Evolutionary conservation across 2,888 invertebrate genomes (phyloP).

Genomic region (Tipula unca): DNA sequence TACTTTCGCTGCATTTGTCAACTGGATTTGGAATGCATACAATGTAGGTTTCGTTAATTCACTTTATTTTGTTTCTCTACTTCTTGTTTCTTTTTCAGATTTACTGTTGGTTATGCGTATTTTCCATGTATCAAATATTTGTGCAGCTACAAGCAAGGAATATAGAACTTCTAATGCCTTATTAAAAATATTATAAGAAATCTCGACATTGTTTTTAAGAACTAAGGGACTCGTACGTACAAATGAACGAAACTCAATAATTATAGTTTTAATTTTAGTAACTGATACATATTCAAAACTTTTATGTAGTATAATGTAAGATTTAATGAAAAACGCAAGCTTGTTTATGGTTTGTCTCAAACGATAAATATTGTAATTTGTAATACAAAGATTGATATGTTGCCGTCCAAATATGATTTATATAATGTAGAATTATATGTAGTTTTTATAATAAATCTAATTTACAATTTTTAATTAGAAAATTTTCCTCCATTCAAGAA

Average conservation of each 20-base stretch:
- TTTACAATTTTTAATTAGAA: background rate
- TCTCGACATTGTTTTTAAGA: background rate
- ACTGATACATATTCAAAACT: background rate
- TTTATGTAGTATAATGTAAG: background rate
- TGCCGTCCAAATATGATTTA: background rate
- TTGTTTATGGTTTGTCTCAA: background rate
- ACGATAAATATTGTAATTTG: background rate
- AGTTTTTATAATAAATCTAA: background rate
- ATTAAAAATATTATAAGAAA: constrained; percentile 24
- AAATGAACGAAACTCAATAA: background rate
- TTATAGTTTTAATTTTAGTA: background rate
- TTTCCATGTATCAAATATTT: constrained; percentile 75
- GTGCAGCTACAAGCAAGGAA: constrained; percentile 76
- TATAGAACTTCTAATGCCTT: constrained; percentile 67
- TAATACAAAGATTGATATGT: background rate
- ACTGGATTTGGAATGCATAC: constrained; percentile 77
- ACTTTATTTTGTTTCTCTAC: background rate
- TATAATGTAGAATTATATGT: background rate
- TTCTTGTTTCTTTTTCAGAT: constrained; percentile 52
- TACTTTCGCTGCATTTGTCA: constrained; percentile 64
- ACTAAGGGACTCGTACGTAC: background rate
- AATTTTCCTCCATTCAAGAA: too few species aligned
- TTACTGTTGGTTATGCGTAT: constrained; percentile 80
- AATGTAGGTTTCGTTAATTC: constrained; percentile 52
- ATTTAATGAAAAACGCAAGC: background rate